Evolutionary conservation across 1,140 invertebrate genomes (phyloP), one percentile per base, ranked within the genome.

Genomic region (Phymorhynchus buccinoides): DNA sequence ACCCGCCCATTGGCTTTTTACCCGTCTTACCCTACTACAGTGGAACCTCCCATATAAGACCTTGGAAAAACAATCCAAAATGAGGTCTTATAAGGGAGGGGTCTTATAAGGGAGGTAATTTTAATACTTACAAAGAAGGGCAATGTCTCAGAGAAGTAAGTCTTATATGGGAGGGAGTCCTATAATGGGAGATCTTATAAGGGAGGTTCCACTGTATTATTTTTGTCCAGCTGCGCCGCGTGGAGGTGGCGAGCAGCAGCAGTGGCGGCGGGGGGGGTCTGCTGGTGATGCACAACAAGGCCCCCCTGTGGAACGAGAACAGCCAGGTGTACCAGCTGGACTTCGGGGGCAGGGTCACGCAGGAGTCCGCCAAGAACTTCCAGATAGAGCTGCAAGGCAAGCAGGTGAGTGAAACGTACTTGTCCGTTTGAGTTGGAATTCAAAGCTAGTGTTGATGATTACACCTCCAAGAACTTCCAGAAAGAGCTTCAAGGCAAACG

Each of bases 301-400:
- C 98, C 52, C 99, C 99, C 6, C 97, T 99, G 95, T 99, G 99
- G 99, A 99, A 99, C 94, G 99, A 99, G 93, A 97, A 97, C 91
- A 98, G 97, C 92, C 98, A 99, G 93, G 99, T 99, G 9, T 99
- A 99, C 94, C 99, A 99, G 91, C 94, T 99, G 30, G 99, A 99
- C 94, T 99, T 99, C 94, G 98, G 98, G n/a, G 99, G 98, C 22
- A 94, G 99, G 89, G 99, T 99, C 37, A 99, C 98, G 0, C 98
- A 99, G 92, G 99, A 99, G 93, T 99, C 98, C 6, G 99, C 99
- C 1, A 99, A 99, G 94, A 99, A 99, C 94, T 99, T 99, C 93
- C 99, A 99, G 94, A 99, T 99, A 82, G 98, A 99, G 94, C 98
- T 98, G 91, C 95, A 97, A 90, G 97, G 97, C 62, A 98, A 98